Percentiles rank a stretch among this genome's conserved stretches.
Evolutionary conservation across 2,888 invertebrate genomes (phyloP).

Genomic region (Caenorhabditis doughertyi): DNA sequence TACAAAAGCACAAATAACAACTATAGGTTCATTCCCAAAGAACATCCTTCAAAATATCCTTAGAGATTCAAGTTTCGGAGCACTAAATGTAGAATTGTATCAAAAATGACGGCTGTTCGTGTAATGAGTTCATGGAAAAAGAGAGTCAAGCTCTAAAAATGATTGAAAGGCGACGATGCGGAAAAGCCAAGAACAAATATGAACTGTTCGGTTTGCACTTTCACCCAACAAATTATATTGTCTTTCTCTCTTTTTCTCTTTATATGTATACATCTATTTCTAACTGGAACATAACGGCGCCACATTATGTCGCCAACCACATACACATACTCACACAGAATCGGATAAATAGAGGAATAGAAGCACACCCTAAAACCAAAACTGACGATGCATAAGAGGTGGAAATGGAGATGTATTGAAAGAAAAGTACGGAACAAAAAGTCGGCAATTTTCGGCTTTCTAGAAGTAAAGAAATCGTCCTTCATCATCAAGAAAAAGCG

Average conservation of each 20-base stretch:
- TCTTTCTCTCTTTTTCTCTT: slow-evolving; percentile 1
- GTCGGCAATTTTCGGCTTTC: slow-evolving; percentile 55
- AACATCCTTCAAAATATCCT: too few relatives aligned
- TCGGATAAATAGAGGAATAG: slow-evolving; percentile 19
- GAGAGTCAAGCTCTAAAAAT: slow-evolving; percentile 18
- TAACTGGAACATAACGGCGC: slow-evolving; percentile 39
- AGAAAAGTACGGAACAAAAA: slow-evolving; percentile 29
- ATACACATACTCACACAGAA: neutral
- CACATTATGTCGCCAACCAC: slow-evolving; percentile 23
- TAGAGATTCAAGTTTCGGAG: too few relatives aligned
- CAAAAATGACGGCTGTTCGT: neutral
- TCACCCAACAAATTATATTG: slow-evolving; percentile 30
- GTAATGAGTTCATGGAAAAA: slow-evolving; percentile 15
- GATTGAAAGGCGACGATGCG: slow-evolving; percentile 49
- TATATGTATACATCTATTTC: slow-evolving; percentile 9
- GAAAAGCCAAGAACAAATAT: slow-evolving; percentile 51
- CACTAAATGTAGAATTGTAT: too few relatives aligned
- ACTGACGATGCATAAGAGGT: slow-evolving; percentile 43
- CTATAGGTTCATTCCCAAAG: neutral
- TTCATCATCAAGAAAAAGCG: slow-evolving; percentile 39
- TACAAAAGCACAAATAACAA: neutral
- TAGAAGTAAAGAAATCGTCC: slow-evolving; percentile 34
- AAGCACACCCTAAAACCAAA: slow-evolving; percentile 6
- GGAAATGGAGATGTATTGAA: slow-evolving; percentile 20
- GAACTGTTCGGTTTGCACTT: slow-evolving; percentile 39